Evolutionary conservation across 2,797 vertebrate genomes (phyloP).

Genomic region (Sebastes vulpes): DNA sequence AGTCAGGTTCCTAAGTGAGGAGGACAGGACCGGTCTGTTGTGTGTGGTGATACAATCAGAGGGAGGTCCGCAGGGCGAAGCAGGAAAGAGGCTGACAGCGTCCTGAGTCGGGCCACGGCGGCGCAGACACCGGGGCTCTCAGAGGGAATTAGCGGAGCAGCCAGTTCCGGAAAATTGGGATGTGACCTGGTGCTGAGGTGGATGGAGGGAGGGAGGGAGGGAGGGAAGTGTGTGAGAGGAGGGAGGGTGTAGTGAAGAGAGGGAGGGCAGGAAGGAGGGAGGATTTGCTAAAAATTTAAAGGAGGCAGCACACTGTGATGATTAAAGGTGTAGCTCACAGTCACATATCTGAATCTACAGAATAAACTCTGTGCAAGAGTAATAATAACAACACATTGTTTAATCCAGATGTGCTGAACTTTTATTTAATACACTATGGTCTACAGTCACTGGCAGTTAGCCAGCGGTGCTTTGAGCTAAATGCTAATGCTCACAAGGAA

Average conservation of each 20-base stretch:
- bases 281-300: neutral
- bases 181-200: conserved; percentile 51
- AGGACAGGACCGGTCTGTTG: conserved; percentile 5
- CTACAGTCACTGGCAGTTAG: no score
- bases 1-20: neutral
- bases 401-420: no score
- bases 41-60: conserved; percentile 15
- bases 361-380: neutral
- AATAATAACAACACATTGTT: no score
- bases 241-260: neutral
- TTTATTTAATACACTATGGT: no score
- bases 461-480: neutral
- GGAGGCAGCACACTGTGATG: neutral
- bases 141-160: conserved; percentile 61
- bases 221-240: neutral
- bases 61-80: conserved; percentile 27
- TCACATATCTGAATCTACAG: neutral
- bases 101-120: conserved; percentile 40
- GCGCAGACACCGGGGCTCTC: conserved; percentile 46
- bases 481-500: neutral
- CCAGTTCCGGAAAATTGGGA: conserved; percentile 55
- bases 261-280: neutral
- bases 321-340: neutral
- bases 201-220: neutral
- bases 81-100: conserved; percentile 49